These are phyloP conservation scores for Stenichneumon culpator DNA, from an alignment of 2,888 invertebrate species.

Conservation along the genomic window DNA sequence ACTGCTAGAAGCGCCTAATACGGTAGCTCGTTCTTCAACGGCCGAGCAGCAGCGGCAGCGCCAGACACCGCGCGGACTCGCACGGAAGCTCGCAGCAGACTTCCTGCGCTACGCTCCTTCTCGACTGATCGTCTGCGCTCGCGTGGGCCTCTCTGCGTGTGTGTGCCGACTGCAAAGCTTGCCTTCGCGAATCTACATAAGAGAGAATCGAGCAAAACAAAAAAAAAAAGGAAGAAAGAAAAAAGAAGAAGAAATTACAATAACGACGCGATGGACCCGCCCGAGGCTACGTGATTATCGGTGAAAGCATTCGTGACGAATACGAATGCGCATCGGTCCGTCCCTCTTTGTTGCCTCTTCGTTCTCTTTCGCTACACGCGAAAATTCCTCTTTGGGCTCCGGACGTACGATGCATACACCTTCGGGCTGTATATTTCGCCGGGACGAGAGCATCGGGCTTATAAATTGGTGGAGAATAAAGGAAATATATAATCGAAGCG, in stretches of 20 bases:
- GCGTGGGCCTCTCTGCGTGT: not conserved
- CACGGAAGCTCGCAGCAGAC: constrained; percentile 11
- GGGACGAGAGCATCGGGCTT: not conserved
- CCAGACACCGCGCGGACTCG: not conserved
- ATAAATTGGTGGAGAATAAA: not conserved
- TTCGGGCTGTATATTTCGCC: not conserved
- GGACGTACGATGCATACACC: not conserved
- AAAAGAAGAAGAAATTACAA: constrained; percentile 22
- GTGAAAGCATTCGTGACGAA: constrained; percentile 48
- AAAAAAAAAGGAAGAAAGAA: not conserved
- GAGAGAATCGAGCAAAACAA: constrained; percentile 23
- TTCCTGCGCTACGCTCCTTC: constrained; percentile 7
- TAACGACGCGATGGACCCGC: constrained; percentile 48
- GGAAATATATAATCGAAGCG: not conserved
- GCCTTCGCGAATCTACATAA: constrained; percentile 41
- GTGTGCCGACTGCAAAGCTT: constrained; percentile 10
- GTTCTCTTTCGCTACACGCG: constrained; percentile 5
- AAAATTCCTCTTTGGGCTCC: not conserved
- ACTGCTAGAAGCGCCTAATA: constrained; percentile 44
- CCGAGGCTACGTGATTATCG: constrained; percentile 50
- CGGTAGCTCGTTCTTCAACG: constrained; percentile 34
- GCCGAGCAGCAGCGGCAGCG: not conserved
- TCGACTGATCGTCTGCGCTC: not conserved
- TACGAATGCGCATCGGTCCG: constrained; percentile 35
- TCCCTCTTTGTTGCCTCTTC: not conserved